These are phyloP conservation scores for Leptopilina clavipes DNA, from an alignment of 1,140 invertebrate species.

Conservation along the genomic window DNA sequence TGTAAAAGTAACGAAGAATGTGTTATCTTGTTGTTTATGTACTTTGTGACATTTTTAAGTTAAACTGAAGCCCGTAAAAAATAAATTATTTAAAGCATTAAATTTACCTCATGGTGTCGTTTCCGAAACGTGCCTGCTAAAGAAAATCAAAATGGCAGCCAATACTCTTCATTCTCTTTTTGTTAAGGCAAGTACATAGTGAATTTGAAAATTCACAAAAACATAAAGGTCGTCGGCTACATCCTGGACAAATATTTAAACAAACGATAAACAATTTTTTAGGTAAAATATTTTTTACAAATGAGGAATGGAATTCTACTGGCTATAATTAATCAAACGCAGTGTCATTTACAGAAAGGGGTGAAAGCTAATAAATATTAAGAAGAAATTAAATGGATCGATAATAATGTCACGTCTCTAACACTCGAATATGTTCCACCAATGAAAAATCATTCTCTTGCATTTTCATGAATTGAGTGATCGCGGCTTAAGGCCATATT, in stretches of 20 bases:
- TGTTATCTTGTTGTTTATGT: neutral
- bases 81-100: neutral
- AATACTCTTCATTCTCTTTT: neutral
- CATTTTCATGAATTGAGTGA: neutral
- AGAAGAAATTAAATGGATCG: neutral
- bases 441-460: neutral
- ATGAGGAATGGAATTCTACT: too few species aligned
- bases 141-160: conserved; percentile 1
- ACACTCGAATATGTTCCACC: neutral
- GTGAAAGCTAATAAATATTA: too few species aligned
- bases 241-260: too few species aligned
- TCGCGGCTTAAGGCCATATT: neutral
- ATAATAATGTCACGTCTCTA: neutral
- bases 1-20: neutral
- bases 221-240: too few species aligned
- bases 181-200: too few species aligned
- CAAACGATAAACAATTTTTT: too few species aligned
- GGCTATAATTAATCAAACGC: too few species aligned
- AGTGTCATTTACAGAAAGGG: too few species aligned
- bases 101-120: neutral
- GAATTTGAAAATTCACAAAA: too few species aligned
- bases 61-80: neutral
- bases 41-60: neutral
- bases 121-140: neutral
- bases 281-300: too few species aligned